phyloP scores from a whole-genome alignment of 2,888 invertebrate species.

The Hypercompe scribonia region DNA sequence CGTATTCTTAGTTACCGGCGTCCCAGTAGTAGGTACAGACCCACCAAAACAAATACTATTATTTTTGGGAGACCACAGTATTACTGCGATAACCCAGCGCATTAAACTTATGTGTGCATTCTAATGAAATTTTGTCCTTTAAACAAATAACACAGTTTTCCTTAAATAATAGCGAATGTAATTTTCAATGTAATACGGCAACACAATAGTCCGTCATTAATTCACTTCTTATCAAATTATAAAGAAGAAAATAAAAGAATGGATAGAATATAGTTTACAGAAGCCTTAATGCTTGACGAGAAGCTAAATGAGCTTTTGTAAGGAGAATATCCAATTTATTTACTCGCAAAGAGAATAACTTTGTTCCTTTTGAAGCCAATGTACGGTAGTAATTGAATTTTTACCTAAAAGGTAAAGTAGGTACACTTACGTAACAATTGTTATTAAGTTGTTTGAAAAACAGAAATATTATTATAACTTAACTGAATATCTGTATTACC shows the following conservation, averaged over 20 bases:
- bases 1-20: too few species aligned
- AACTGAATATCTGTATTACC: background rate
- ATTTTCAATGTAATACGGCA: background rate
- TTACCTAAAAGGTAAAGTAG: background rate
- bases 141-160: too few species aligned
- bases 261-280: background rate
- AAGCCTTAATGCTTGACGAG: background rate
- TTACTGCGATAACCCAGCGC: too few species aligned
- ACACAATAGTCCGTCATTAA: background rate
- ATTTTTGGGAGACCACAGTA: too few species aligned
- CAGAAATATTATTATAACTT: background rate
- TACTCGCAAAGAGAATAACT: conserved; percentile 1
- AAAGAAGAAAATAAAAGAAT: background rate
- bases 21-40: too few species aligned
- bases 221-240: background rate
- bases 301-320: conserved; percentile 1
- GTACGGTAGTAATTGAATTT: conserved; percentile 24
- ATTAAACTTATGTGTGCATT: too few species aligned
- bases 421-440: background rate
- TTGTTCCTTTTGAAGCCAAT: conserved; percentile 12
- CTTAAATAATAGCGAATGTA: background rate
- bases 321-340: conserved; percentile 4
- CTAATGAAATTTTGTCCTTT: too few species aligned
- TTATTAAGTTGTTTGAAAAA: background rate
- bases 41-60: too few species aligned